phyloP scores from a whole-genome alignment of 1,140 invertebrate genomes.

The silkworm (Bombyx mori) region ASM3026992v2 NC_085111.1:13121001-13121500 shows the following conservation, averaged over 20 bases:
- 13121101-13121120: constrained; percentile 24
- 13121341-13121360: neutral
- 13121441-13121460: no score
- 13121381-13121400: neutral
- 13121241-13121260: constrained; percentile 32
- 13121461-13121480: no score
- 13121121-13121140: constrained; percentile 19
- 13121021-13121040: constrained; percentile 18
- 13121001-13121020: constrained; percentile 20
- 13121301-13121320: no score
- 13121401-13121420: neutral
- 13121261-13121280: constrained; percentile 7
- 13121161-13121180: constrained; percentile 7
- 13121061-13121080: constrained; percentile 31
- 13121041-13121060: constrained; percentile 8
- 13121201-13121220: constrained; percentile 52
- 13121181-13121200: constrained; percentile 39
- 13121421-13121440: neutral
- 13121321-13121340: neutral
- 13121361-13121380: neutral
- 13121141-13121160: constrained; percentile 10
- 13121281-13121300: no score
- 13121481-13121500: no score
- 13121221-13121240: constrained; percentile 41
- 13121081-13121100: constrained; percentile 24